Evolutionary conservation across 1,140 invertebrate species (phyloP).

Genomic region (Vanessa atalanta): DNA sequence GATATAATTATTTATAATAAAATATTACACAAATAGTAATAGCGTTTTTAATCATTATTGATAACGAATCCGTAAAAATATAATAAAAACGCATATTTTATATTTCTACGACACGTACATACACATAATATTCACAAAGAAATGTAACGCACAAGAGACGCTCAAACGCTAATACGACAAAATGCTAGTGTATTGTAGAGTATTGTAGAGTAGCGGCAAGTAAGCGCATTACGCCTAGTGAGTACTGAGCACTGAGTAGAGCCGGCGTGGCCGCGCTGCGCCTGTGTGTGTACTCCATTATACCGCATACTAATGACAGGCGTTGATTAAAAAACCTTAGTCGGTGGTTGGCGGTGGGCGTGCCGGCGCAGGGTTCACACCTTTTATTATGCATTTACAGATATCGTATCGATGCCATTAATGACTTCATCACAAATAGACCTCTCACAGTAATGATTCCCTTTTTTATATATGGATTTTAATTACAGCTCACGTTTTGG

Average conservation of each 20-base stretch:
- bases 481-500: not conserved
- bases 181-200: slow-evolving; percentile 13
- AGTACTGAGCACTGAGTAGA: no score
- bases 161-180: slow-evolving; percentile 10
- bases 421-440: not conserved
- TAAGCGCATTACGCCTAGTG: not conserved
- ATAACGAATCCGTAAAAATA: no score
- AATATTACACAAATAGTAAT: no score
- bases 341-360: slow-evolving; percentile 56
- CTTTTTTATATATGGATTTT: slow-evolving; percentile 3
- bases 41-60: no score
- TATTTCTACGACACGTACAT: not conserved
- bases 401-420: slow-evolving; percentile 7
- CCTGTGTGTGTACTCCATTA: slow-evolving; percentile 51
- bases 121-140: not conserved
- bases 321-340: slow-evolving; percentile 75
- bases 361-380: slow-evolving; percentile 30
- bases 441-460: not conserved
- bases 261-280: not conserved
- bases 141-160: not conserved
- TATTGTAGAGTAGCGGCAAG: slow-evolving; percentile 1
- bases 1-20: no score
- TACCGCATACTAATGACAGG: slow-evolving; percentile 66
- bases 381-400: not conserved
- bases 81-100: no score